Evolutionary conservation across 2,888 invertebrate genomes (phyloP).

Genomic region (Cataglyphis rosenhaueri): DNA sequence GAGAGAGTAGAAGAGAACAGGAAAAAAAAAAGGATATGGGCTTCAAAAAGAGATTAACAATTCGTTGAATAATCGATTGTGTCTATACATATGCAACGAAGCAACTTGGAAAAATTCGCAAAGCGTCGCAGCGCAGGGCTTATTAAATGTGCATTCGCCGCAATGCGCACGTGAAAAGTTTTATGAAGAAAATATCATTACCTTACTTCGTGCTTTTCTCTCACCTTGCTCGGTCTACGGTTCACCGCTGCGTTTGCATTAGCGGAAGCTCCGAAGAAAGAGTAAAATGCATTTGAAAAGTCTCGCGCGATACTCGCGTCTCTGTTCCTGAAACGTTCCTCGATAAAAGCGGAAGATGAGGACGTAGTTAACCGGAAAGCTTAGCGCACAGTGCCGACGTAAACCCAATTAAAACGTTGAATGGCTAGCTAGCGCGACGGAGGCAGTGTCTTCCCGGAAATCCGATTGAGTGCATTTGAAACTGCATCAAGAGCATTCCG

Average conservation of each 20-base stretch:
- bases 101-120: constrained; percentile 20
- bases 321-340: constrained; percentile 43
- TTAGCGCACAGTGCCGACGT: constrained; percentile 50
- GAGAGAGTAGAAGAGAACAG: neutral
- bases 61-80: constrained; percentile 18
- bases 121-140: constrained; percentile 1
- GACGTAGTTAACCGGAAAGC: constrained; percentile 62
- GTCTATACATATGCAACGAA: constrained; percentile 40
- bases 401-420: constrained; percentile 63
- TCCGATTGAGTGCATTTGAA: constrained; percentile 29
- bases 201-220: constrained; percentile 10
- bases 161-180: constrained; percentile 18
- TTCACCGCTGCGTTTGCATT: neutral
- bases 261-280: neutral
- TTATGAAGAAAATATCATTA: neutral
- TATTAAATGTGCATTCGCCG: constrained; percentile 44
- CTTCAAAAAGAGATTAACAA: constrained; percentile 44
- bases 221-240: neutral
- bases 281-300: neutral
- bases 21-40: neutral
- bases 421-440: constrained; percentile 38
- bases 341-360: constrained; percentile 48
- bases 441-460: constrained; percentile 24
- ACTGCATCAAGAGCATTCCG: constrained; percentile 6
- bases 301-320: neutral